Base-by-base conservation (phyloP, 2,888 invertebrate genomes). In the Trichogramma evanescens region DNA sequence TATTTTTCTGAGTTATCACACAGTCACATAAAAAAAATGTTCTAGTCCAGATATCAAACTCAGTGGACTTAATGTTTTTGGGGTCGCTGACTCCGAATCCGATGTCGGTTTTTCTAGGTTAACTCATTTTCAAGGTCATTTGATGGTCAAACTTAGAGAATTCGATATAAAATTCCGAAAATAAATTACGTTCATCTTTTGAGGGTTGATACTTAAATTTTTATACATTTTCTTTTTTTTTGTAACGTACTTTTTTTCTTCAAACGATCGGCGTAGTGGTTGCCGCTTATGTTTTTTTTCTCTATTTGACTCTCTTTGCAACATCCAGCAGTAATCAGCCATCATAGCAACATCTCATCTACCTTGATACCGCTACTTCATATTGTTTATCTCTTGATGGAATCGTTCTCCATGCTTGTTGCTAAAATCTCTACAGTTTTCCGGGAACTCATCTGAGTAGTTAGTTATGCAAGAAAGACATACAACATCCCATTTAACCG, bases 401-500 rank as follows among this genome's bases (percentile, higher is more conserved):
- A 76, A 71, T 45, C 72, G 66, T 60, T 75, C 71, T 60, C 71
- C 72, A 48, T 74, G 72, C 59, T 74, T 72, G 58, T 73, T 71
- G 59, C 71, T 74, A 45, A 66, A 63, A 61, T 68, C 66, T 58
- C 69, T 71, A 42, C 71, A 65, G 63, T 74, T 75, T 63, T 71
- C 61, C 5, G 69, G 73, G 66, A 76, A 75, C 40, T 58, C 58
- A 50, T 72, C 67, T 0, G 73, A 50, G 61, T 75, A 74, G n/a
- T 59, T 75, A 74, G n/a, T 59, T 65, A 61, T 67, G 62, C 10
- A 74, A 65, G 59, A 66, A 74, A 64, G 66, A 68, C 70, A 71
- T 73, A 61, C 64, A 66, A 63, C 50, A 63, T 63, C 56, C 56
- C 13, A 63, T 6, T 54, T 54, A 43, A 46, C 58, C 45, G 26